Evolutionary conservation across 2,113 vertebrate genomes (phyloP), one percentile per base, ranked within the genome.

Genomic region (Plectropomus leopardus): DNA sequence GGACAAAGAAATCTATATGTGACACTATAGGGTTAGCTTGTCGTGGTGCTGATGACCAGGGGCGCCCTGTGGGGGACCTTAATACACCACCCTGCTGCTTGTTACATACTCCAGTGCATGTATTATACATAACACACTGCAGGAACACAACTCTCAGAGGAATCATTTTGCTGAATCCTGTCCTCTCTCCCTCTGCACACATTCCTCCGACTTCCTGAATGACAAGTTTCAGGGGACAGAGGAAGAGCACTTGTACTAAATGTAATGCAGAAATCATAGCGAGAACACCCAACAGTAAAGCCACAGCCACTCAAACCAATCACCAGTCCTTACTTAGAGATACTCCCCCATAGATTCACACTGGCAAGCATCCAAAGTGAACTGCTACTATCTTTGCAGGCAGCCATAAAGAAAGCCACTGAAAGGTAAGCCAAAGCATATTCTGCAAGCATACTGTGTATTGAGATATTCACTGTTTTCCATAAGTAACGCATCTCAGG

Each of bases 381-480:
- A 87, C 60, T 72, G 80, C 77, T 76, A 86, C 90, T 89, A 90
- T 92, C 92, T 93, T 86, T 63, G 83, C 83, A 92, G 74, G 87
- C 87, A 92, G 90, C 83, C 80, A 87, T 86, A 87, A 88, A 91
- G 85, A 82, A 90, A 86, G 82, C 78, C 85, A 85, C 64, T 86
- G 82, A 91, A 92, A 93, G 89, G 80, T 80, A 84, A 91, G 93
- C 82, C 88, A 92, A 88, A 89, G 78, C 85, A 88, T 78, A 88
- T 84, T 92, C 82, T 61, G 74, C 71, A 69, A 87, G 78, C 88
- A 89, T 82, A 85, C 89, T 91, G 91, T 80, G 84, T 76, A 91
- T 86, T 90, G 87, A 93, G 92, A 94, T 92, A 92, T 92, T 92
- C 88, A 83, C 91, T 88, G 90, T 91, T 92, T 92, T 92, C 87